Evolutionary conservation across 2,888 invertebrate species (phyloP).

Genomic region (Sinotaia quadrata): DNA sequence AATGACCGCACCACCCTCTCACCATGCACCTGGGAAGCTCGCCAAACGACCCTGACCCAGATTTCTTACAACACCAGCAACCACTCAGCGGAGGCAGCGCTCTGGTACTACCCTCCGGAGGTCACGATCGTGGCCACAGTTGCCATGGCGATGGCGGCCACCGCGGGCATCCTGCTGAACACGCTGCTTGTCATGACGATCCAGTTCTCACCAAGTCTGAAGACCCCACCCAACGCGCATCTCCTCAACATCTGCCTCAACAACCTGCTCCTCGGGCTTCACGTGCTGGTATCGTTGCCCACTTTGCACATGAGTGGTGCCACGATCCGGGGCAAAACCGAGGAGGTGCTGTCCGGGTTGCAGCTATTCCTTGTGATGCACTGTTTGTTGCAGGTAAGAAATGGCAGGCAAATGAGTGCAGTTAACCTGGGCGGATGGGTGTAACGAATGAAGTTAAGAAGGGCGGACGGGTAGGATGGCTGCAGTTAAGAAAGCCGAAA

Average conservation of each 20-base stretch:
- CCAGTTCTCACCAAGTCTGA: conserved; percentile 60
- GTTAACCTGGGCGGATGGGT: no score
- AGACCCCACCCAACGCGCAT: conserved; percentile 67
- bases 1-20: background rate
- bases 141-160: conserved; percentile 24
- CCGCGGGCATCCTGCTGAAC: conserved; percentile 37
- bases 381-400: conserved; percentile 45
- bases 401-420: no score
- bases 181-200: conserved; percentile 58
- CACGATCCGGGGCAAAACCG: conserved; percentile 24
- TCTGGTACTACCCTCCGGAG: conserved; percentile 20
- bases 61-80: background rate
- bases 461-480: no score
- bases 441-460: no score
- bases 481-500: no score
- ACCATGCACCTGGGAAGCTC: background rate
- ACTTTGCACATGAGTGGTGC: conserved; percentile 43
- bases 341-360: conserved; percentile 47
- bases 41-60: background rate
- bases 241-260: conserved; percentile 66
- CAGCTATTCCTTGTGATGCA: conserved; percentile 61
- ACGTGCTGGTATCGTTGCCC: conserved; percentile 55
- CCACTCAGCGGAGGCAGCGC: background rate
- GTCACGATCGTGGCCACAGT: conserved; percentile 25
- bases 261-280: conserved; percentile 55